Evolutionary conservation across 2,113 vertebrate genomes (phyloP).

Genomic region (Callipepla californica): DNA sequence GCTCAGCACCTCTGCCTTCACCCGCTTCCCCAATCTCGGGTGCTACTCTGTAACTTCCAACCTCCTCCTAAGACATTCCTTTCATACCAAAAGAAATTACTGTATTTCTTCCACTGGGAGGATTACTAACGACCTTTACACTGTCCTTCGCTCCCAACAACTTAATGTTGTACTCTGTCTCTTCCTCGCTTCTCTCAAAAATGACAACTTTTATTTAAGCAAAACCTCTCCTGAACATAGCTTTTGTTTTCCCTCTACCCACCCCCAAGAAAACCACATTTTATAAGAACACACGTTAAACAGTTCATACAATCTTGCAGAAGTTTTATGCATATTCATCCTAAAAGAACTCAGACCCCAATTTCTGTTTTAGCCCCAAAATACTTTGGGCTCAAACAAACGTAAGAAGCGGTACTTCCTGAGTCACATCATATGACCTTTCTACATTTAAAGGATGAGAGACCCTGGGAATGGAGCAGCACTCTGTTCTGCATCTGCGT

Average conservation of each 20-base stretch:
- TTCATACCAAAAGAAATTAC: constrained; percentile 55
- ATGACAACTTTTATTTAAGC: neutral
- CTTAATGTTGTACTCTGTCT: neutral
- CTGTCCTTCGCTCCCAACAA: neutral
- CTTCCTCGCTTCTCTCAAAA: neutral
- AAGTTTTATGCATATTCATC: neutral
- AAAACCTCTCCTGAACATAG: neutral
- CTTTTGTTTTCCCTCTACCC: neutral
- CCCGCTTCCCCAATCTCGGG: neutral
- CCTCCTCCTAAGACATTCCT: constrained; percentile 61
- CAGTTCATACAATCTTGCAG: neutral
- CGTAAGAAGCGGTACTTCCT: neutral
- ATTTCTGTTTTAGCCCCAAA: neutral
- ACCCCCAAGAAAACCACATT: neutral
- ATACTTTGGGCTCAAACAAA: neutral
- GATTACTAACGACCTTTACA: constrained; percentile 28
- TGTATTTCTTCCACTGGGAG: constrained; percentile 47
- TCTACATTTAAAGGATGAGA: neutral
- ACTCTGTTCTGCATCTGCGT: neutral
- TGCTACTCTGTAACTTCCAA: constrained; percentile 41
- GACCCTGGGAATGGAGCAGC: neutral
- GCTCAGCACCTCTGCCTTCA: constrained; percentile 6
- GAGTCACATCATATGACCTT: rapidly evolving
- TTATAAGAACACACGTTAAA: neutral
- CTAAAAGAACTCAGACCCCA: neutral